Conservation (phyloP, 2,888 invertebrate genomes). For the Amphipyra tragopoginis region DNA sequence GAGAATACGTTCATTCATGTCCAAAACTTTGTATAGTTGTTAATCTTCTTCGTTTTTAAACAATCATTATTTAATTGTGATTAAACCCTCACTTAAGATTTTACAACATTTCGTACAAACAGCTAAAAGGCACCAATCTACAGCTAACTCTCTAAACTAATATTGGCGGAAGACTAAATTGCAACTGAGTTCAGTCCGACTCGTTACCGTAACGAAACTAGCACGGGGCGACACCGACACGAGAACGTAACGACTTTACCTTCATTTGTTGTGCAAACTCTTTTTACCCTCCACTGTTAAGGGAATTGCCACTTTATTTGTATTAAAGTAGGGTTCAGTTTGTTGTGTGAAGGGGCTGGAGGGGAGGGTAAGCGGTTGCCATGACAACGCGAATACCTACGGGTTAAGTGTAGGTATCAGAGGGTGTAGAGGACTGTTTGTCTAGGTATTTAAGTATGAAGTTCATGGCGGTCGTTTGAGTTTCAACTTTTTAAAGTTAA, state of each 20-base stretch:
- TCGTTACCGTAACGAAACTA: conserved; percentile 71
- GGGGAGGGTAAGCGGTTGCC: conserved; percentile 52
- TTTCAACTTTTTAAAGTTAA: neutral
- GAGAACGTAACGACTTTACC: conserved; percentile 69
- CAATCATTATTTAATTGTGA: neutral
- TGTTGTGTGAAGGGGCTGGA: conserved; percentile 2
- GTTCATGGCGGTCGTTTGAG: neutral
- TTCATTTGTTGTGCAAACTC: conserved; percentile 66
- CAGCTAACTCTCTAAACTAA: conserved; percentile 44
- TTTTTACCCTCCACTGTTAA: conserved; percentile 42
- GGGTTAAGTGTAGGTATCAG: conserved; percentile 42
- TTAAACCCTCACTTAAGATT: neutral
- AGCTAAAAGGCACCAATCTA: conserved; percentile 32
- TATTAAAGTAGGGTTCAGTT: conserved; percentile 27
- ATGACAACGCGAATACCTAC: conserved; percentile 56
- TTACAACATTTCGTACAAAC: conserved; percentile 10
- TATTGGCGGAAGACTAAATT: conserved; percentile 49
- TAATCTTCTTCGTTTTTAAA: neutral
- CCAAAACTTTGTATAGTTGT: too few species aligned
- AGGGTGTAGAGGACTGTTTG: conserved; percentile 7
- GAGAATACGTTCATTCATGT: too few species aligned
- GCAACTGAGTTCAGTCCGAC: conserved; percentile 63
- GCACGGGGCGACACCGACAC: conserved; percentile 66
- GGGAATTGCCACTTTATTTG: conserved; percentile 52
- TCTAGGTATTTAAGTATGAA: conserved; percentile 18